Percentiles rank a stretch among this genome's conserved stretches.
Evolutionary conservation across 2,888 invertebrate genomes (phyloP).

Genomic region (Oasisia sp.): DNA sequence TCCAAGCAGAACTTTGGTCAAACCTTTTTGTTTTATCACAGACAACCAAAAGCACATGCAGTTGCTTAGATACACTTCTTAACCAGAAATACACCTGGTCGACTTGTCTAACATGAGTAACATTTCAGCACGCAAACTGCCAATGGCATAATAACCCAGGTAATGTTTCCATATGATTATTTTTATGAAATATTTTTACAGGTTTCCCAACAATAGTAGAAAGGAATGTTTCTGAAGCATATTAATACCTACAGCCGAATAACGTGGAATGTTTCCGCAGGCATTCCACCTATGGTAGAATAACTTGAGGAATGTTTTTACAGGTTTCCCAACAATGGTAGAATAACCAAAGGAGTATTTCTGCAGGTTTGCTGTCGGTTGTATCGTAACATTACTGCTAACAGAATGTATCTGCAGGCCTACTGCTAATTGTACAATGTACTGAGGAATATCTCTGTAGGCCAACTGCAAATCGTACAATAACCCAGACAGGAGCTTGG

Average conservation of each 20-base stretch:
- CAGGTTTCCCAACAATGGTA: no score
- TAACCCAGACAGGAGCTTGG: no score
- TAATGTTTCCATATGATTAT: not conserved
- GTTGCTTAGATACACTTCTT: not conserved
- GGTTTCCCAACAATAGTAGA: no score
- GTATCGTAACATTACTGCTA: not conserved
- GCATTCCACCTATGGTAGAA: not conserved
- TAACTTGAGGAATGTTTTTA: not conserved
- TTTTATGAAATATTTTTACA: no score
- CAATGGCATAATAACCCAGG: not conserved
- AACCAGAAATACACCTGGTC: not conserved
- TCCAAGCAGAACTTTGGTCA: not conserved
- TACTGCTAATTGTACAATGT: no score
- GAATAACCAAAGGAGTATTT: not conserved
- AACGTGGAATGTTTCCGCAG: not conserved
- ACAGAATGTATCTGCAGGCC: not conserved
- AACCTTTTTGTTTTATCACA: not conserved
- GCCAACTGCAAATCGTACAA: no score
- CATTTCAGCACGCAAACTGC: not conserved
- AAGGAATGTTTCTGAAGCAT: no score
- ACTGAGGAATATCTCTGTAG: no score
- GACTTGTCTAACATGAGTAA: not conserved
- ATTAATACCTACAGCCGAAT: no score
- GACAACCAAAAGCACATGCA: not conserved
- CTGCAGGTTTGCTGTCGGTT: not conserved